Evolutionary conservation across 1,140 invertebrate genomes (phyloP).

Genomic region (Sinella curviseta): DNA sequence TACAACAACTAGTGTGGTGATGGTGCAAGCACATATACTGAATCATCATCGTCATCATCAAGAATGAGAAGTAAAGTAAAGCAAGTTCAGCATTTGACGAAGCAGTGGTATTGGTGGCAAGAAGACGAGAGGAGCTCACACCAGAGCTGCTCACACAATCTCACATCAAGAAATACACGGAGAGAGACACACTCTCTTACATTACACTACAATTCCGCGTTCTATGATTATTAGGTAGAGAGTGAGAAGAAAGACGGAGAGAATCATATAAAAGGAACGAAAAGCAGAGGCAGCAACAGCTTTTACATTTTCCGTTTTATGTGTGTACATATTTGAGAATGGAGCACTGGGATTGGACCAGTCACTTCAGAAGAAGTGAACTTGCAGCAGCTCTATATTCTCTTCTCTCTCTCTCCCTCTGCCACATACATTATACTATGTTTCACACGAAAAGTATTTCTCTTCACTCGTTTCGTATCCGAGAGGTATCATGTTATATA

Average conservation of each 20-base stretch:
- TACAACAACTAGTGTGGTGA: neutral
- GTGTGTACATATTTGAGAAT: constrained; percentile 2
- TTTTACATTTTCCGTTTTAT: neutral
- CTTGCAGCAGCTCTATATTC: neutral
- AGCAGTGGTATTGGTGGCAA: constrained; percentile 26
- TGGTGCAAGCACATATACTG: neutral
- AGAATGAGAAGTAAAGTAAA: neutral
- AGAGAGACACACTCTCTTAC: neutral
- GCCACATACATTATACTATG: constrained; percentile 2
- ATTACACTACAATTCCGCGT: neutral
- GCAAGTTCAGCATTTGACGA: constrained; percentile 3
- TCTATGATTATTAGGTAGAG: neutral
- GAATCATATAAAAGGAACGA: neutral
- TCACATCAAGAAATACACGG: constrained; percentile 10
- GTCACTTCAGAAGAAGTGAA: constrained; percentile 7
- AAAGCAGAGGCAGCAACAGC: neutral
- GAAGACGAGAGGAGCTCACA: constrained; percentile 25
- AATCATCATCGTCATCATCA: neutral
- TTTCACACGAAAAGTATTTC: constrained; percentile 5
- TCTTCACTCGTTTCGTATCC: constrained; percentile 9
- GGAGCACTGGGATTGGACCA: neutral
- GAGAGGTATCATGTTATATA: constrained; percentile 16
- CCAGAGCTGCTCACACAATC: constrained; percentile 23
- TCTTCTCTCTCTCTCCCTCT: neutral
- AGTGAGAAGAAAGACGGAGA: neutral